Evolutionary conservation across 2,797 vertebrate species (phyloP), one percentile per base, ranked within the genome.

Genomic region (Sebastes variabilis): DNA sequence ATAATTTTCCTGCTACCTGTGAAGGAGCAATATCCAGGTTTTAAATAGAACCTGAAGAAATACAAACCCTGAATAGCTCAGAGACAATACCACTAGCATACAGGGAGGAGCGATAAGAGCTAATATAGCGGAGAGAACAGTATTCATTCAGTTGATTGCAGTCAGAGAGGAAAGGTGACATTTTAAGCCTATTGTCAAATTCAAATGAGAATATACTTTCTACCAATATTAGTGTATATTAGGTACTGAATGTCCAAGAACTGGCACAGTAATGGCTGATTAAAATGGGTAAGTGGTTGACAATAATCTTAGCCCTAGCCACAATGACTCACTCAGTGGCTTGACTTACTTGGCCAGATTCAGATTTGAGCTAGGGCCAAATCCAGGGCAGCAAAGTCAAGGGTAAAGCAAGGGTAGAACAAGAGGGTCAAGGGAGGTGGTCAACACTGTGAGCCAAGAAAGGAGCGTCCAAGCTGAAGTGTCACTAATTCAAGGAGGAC

Each of bases 21-120:
- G 27, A 67, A 14, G 29, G 46, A 69, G 65, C 71, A 75, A 61
- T 76, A 62, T 55, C 3, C n/a, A 56, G 60, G 24, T 36, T 72
- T 62, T 67, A 65, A 72, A 79, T 52, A 74, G 34, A 64, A 38
- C 29, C n/a, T 61, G 30, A 80, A 62, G 49, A 67, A 58, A 75
- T 55, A 71, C 14, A 46, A 55, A 62, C 62, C 16, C 67, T 67
- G 30, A 69, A 70, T 49, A 62, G 52, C 38, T 76, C 8, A 6
- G 27, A 59, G 64, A 68, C 52, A 72, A 66, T 38, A 32, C 55
- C 2, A 20, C n/a, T 7, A 54, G 25, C 64, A 64, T 22, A 52
- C 29, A 61, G 54, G 29, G 59, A 59, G 66, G 30, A 29, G 36
- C 4, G 4, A 72, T 66, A 60, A 73, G 46, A 74, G 75, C 62